These are phyloP conservation scores for Collichthys lucidus DNA, from an alignment of 2,113 vertebrate genomes.

Conservation along the genomic window DNA sequence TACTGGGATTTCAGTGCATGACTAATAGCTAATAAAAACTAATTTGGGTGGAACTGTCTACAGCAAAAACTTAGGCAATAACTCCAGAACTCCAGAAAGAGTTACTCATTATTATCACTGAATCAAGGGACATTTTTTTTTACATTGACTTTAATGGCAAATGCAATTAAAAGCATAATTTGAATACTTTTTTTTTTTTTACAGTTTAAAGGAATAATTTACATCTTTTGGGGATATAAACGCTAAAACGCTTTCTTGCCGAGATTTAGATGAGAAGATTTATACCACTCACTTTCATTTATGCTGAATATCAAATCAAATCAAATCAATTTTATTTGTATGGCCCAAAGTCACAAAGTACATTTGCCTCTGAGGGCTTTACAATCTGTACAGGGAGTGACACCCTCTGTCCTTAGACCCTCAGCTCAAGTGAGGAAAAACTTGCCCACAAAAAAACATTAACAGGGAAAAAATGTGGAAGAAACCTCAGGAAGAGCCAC, in stretches of 20 bases:
- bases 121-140: neutral
- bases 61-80: constrained; percentile 1
- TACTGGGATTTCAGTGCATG: neutral
- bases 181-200: neutral
- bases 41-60: neutral
- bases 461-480: too few relatives aligned
- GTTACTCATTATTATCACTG: neutral
- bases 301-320: neutral
- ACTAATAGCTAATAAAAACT: constrained; percentile 27
- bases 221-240: neutral
- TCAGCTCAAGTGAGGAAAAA: too few relatives aligned
- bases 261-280: neutral
- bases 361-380: too few relatives aligned
- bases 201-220: neutral
- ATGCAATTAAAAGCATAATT: neutral
- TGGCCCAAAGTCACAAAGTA: too few relatives aligned
- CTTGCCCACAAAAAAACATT: too few relatives aligned
- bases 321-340: too few relatives aligned
- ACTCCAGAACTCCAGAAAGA: neutral
- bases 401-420: too few relatives aligned
- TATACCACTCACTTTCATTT: neutral
- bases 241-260: neutral
- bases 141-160: neutral
- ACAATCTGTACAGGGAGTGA: too few relatives aligned
- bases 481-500: too few relatives aligned